Percentiles rank a stretch among this genome's conserved stretches.
Evolutionary conservation across 1,140 invertebrate species (phyloP).

Genomic region (Temnothorax longispinosus): DNA sequence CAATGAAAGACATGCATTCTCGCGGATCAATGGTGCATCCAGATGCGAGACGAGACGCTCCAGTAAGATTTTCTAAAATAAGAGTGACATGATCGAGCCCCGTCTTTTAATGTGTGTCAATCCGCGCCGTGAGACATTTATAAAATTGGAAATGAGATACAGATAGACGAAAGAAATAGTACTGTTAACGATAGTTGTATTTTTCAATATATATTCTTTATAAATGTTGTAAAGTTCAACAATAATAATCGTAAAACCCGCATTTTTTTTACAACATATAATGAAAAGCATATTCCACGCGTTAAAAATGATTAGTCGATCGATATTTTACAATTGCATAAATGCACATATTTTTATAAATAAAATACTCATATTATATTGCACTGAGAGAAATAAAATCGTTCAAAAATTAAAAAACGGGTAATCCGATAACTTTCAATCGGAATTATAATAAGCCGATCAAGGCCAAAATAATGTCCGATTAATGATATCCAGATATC

Average conservation of each 20-base stretch:
- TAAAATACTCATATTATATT: background rate
- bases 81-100: slow-evolving; percentile 19
- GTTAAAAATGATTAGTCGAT: background rate
- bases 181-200: background rate
- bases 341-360: background rate
- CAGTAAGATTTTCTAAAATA: slow-evolving; percentile 87
- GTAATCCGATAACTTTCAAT: too few species aligned
- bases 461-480: too few species aligned
- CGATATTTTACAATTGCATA: background rate
- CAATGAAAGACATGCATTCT: slow-evolving; percentile 92
- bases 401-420: too few species aligned
- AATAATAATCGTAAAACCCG: background rate
- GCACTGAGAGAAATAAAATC: too few species aligned
- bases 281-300: background rate
- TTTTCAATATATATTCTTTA: background rate
- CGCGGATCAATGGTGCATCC: slow-evolving; percentile 87
- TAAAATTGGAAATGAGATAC: slow-evolving; percentile 6
- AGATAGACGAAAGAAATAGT: background rate
- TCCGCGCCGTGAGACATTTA: background rate
- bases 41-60: slow-evolving; percentile 90
- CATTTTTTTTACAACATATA: background rate
- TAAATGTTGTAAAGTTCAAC: background rate
- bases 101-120: background rate
- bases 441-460: too few species aligned
- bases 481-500: too few species aligned